Evolutionary conservation across 2,888 invertebrate species (phyloP).

Genomic region (Cantharis rufa): DNA sequence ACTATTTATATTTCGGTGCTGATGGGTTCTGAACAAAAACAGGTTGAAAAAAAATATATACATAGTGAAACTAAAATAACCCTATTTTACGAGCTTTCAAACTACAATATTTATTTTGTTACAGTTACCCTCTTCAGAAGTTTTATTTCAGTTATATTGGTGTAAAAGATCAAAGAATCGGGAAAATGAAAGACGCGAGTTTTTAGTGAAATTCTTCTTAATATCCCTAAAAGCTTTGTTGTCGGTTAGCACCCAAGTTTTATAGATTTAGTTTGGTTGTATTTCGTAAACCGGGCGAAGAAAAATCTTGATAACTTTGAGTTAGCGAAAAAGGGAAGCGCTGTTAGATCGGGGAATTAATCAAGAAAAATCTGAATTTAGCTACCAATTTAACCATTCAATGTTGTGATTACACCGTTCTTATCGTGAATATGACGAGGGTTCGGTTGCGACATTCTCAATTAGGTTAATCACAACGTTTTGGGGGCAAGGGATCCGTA

Average conservation of each 20-base stretch:
- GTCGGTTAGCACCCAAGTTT: neutral
- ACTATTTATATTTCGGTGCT: too few species aligned
- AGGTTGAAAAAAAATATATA: too few species aligned
- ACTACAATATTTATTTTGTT: neutral
- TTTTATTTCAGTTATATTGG: constrained; percentile 1
- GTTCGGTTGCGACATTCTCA: constrained; percentile 21
- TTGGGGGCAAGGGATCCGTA: constrained; percentile 12
- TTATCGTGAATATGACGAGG: constrained; percentile 28
- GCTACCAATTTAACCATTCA: constrained; percentile 13
- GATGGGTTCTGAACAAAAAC: too few species aligned
- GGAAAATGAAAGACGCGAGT: neutral
- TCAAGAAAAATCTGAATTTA: neutral
- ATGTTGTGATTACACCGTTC: constrained; percentile 15
- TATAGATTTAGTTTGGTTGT: neutral
- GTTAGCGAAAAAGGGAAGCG: neutral
- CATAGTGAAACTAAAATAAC: neutral
- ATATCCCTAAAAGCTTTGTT: neutral
- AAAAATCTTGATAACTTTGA: neutral
- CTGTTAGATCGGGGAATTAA: neutral
- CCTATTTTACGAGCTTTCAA: neutral
- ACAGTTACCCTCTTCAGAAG: neutral
- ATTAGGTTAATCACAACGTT: constrained; percentile 28
- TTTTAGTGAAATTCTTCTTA: neutral
- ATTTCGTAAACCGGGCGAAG: neutral
- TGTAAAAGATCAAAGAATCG: neutral